These are phyloP conservation scores for Athripsodes cinereus DNA, from an alignment of 2,888 invertebrate species.

Conservation along the genomic window DNA sequence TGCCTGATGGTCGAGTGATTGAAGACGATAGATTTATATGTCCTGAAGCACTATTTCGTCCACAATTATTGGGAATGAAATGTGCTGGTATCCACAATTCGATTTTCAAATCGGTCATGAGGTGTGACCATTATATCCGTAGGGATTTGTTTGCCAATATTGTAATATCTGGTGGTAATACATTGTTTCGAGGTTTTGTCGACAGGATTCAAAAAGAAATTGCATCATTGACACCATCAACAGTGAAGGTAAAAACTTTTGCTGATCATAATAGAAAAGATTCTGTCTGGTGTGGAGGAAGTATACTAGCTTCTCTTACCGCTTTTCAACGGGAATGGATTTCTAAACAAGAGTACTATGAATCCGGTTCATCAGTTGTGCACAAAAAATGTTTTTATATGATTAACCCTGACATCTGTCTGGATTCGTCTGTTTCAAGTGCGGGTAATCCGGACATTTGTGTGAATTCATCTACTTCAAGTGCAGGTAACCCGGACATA, in stretches of 20 bases:
- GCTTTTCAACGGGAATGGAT: neutral
- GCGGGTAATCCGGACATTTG: too few relatives aligned
- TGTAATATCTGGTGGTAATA: neutral
- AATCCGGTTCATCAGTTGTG: too few relatives aligned
- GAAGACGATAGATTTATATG: neutral
- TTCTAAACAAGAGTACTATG: neutral
- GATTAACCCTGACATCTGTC: too few relatives aligned
- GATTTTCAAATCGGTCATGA: neutral
- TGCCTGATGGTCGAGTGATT: neutral
- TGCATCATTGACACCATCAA: neutral
- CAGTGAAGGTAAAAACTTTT: neutral
- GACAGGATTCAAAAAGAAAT: neutral
- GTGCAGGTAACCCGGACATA: too few relatives aligned
- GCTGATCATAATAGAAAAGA: neutral
- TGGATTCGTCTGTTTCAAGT: too few relatives aligned
- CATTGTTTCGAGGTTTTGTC: neutral
- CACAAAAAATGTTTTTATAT: too few relatives aligned
- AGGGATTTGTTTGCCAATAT: neutral
- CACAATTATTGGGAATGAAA: neutral
- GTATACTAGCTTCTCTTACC: neutral
- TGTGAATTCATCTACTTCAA: too few relatives aligned
- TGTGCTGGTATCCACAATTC: neutral
- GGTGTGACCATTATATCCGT: neutral
- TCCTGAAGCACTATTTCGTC: neutral
- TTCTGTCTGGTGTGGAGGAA: neutral